These are phyloP conservation scores for Crossoptilon crossoptilon DNA, from an alignment of 2,797 vertebrate species.

Conservation along the genomic window DNA sequence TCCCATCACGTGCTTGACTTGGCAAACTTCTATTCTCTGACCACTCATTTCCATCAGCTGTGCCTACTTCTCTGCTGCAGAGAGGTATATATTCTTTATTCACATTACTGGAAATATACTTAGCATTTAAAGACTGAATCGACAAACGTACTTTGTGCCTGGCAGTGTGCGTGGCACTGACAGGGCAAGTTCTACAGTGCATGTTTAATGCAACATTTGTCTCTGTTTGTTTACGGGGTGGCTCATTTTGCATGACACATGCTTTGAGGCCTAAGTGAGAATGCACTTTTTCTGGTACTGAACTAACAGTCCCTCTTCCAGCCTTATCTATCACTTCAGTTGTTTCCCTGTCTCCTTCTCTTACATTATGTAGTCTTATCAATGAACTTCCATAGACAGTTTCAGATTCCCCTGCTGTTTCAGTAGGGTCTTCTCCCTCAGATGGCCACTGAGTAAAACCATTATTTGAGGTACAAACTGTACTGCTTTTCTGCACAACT, in stretches of 20 bases:
- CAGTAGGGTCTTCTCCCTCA: slow-evolving; percentile 29
- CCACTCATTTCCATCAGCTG: not conserved
- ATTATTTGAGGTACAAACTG: not conserved
- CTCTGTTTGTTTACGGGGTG: slow-evolving; percentile 35
- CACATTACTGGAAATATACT: slow-evolving; percentile 30
- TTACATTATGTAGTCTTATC: not conserved
- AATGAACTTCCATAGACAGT: slow-evolving; percentile 23
- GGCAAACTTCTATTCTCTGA: slow-evolving; percentile 31
- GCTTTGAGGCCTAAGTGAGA: slow-evolving; percentile 59
- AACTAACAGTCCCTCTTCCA: slow-evolving; percentile 19
- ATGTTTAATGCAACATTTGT: slow-evolving; percentile 56
- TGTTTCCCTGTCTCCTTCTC: not conserved
- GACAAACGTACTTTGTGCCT: slow-evolving; percentile 36
- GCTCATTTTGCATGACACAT: slow-evolving; percentile 32
- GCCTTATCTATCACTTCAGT: not conserved
- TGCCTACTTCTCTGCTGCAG: not conserved
- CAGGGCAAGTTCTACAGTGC: slow-evolving; percentile 70
- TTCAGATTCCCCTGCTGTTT: not conserved
- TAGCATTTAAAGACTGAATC: slow-evolving; percentile 7
- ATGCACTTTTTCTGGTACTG: slow-evolving; percentile 48
- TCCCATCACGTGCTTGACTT: not conserved
- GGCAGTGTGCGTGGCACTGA: slow-evolving; percentile 63
- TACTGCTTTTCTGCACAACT: not conserved
- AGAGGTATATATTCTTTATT: slow-evolving; percentile 38
- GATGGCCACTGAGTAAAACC: not conserved